Evolutionary conservation across 1,140 invertebrate species (phyloP).

Genomic region (Zaprionus africanus): DNA sequence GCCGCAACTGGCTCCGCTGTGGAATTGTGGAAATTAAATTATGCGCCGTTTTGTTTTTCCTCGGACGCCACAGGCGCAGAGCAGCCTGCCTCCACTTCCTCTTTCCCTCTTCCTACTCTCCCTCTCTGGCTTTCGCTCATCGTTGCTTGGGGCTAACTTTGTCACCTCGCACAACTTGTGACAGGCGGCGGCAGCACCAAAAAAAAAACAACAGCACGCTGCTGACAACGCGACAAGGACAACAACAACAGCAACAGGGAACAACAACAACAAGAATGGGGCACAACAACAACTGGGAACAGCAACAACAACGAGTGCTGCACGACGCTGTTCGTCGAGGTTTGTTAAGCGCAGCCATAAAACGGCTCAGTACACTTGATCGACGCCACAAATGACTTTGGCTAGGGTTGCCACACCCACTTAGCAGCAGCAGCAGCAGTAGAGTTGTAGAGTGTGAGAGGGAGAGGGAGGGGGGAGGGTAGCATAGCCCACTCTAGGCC

Average conservation of each 20-base stretch:
- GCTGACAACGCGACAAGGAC: slow-evolving; percentile 34
- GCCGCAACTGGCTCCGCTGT: slow-evolving; percentile 18
- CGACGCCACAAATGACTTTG: slow-evolving; percentile 74
- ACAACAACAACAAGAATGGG: slow-evolving; percentile 33
- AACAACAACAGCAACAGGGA: neutral
- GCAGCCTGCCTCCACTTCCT: neutral
- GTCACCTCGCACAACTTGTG: slow-evolving; percentile 44
- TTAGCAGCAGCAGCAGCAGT: slow-evolving; percentile 3
- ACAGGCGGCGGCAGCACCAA: slow-evolving; percentile 27
- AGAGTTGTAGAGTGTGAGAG: neutral
- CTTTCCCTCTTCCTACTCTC: neutral
- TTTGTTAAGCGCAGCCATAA: slow-evolving; percentile 77
- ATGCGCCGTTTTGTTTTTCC: slow-evolving; percentile 65
- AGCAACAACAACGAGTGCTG: slow-evolving; percentile 55
- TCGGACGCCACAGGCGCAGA: slow-evolving; percentile 47
- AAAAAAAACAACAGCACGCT: slow-evolving; percentile 18
- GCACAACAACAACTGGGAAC: slow-evolving; percentile 33
- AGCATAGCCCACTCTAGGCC: slow-evolving; percentile 28
- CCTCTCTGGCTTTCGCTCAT: slow-evolving; percentile 17
- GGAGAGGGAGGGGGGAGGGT: neutral
- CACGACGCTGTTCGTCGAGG: slow-evolving; percentile 49
- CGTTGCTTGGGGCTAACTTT: slow-evolving; percentile 34
- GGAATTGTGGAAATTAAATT: slow-evolving; percentile 64
- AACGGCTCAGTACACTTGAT: slow-evolving; percentile 80
- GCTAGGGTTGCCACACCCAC: slow-evolving; percentile 46